Evolutionary conservation across 2,888 invertebrate genomes (phyloP), one percentile per base, ranked within the genome.

Genomic region (Chrysolina haemoptera): DNA sequence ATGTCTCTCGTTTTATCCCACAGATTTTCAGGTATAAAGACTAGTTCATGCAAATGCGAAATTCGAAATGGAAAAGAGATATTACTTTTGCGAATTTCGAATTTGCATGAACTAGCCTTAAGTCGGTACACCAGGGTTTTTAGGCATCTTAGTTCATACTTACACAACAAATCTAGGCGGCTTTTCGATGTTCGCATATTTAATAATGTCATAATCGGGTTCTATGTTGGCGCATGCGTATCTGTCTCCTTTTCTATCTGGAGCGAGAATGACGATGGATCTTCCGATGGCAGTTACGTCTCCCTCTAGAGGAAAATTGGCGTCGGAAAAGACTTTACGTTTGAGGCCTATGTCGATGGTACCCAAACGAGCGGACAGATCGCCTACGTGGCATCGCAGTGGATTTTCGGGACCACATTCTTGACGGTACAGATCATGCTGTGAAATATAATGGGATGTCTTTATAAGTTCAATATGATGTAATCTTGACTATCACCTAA

Each of bases 151-250:
- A n/a, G n/a, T 35, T 27, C 35, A 43, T 43, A 77, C 93, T 92
- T 89, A 97, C 96, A 95, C 90, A 18, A 96, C 95, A 87, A 97
- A 97, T 87, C 95, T 90, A 0, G 96, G 96, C 63, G 96, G 95
- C 86, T 94, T 95, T 87, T 94, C 93, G 41, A 97, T 92, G 81
- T 96, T 96, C 0, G 94, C 94, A 84, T 94, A 96, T 88, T 96
- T 97, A 67, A 97, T 93, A 76, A 97, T 95, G 86, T 97, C 95
- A 84, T 95, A 93, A 86, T 97, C 97, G 0, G 96, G 95, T 84
- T 95, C 94, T 76, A 98, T 95, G 86, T 97, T 97, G 68, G 97
- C 97, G 87, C 97, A 97, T 1, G 97, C 96, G 86, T 94, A 94
- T 79, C 94, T 90, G 78, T 94, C 93, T 11, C 90, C 85, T 64